A percentile compares a stretch with the other conserved stretches of the same genome.
phyloP scores from a whole-genome alignment of 2,113 vertebrate genomes.

The Condylura cristata region DNA sequence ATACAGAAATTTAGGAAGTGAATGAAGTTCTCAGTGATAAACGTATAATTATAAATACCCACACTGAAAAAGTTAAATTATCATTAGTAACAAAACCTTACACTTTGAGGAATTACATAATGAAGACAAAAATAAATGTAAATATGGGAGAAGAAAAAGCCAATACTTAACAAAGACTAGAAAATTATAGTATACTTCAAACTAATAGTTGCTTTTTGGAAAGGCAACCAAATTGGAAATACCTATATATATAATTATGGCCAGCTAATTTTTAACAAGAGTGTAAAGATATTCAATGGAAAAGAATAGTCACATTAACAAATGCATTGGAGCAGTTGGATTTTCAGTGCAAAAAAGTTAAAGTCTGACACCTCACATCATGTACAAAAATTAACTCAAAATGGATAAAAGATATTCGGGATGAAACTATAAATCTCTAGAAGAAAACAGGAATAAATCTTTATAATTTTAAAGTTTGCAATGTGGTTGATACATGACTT shows the following conservation, averaged over 20 bases:
- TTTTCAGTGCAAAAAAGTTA: background rate
- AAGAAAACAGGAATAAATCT: background rate
- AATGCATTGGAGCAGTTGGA: background rate
- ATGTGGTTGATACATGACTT: background rate
- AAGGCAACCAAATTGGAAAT: background rate
- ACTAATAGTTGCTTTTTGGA: background rate
- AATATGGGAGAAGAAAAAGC: background rate
- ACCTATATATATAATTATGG: background rate
- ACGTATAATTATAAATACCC: background rate
- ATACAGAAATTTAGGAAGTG: background rate
- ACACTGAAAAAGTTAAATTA: background rate
- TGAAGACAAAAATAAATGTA: background rate
- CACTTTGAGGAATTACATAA: background rate
- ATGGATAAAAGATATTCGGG: background rate
- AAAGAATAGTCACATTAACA: background rate
- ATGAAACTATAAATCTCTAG: background rate
- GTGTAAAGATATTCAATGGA: background rate
- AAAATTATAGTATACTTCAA: background rate
- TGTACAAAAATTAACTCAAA: background rate
- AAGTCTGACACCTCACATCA: background rate
- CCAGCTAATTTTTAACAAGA: background rate
- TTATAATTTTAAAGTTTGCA: background rate
- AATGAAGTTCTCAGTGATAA: background rate
- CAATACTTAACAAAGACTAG: background rate
- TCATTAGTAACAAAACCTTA: background rate